Conservation (phyloP, 2,113 vertebrate species). For the rat (Rattus norvegicus) region GRCr8 NC_086019.1:107178001-107178500, state of each 20-base stretch:
- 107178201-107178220: fast-evolving
- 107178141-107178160: fast-evolving
- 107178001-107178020: neutral
- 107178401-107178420: neutral
- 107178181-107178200: neutral
- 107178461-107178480: too few relatives aligned
- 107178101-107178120: neutral
- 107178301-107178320: fast-evolving
- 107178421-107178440: neutral
- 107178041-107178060: neutral
- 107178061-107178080: neutral
- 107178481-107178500: too few relatives aligned
- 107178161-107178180: fast-evolving
- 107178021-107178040: neutral
- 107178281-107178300: neutral
- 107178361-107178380: neutral
- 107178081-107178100: neutral
- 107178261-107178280: neutral
- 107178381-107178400: neutral
- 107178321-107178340: too few relatives aligned
- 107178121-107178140: neutral
- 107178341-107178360: neutral
- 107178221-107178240: neutral
- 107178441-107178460: neutral
- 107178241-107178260: neutral